A percentile compares a stretch with the other conserved stretches of the same genome.
Evolutionary conservation across 2,888 invertebrate species (phyloP).

Genomic region (Litoditis marina): DNA sequence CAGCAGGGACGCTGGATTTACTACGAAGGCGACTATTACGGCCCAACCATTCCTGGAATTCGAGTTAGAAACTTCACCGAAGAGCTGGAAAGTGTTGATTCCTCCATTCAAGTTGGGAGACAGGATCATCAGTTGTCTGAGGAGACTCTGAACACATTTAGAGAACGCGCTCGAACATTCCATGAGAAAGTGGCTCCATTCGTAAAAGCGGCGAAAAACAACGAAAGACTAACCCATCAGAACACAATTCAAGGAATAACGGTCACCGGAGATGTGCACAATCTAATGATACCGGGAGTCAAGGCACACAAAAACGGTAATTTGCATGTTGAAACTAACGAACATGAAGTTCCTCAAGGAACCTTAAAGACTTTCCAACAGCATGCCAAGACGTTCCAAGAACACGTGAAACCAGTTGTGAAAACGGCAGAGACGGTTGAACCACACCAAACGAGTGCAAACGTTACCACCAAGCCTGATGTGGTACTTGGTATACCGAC

Average conservation of each 20-base stretch:
- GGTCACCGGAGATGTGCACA: too few relatives aligned
- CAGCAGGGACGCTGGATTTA: conserved; percentile 30
- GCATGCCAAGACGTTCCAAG: background rate
- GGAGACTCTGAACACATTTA: too few relatives aligned
- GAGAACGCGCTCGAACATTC: too few relatives aligned
- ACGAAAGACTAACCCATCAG: too few relatives aligned
- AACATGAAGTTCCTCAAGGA: background rate
- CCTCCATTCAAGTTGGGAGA: conserved; percentile 3
- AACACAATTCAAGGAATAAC: too few relatives aligned
- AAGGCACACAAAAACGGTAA: background rate
- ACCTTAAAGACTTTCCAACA: background rate
- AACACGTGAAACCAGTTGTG: background rate
- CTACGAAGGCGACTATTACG: conserved; percentile 38
- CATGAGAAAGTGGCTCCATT: too few relatives aligned
- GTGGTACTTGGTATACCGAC: background rate
- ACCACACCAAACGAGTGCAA: too few relatives aligned
- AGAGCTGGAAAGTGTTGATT: too few relatives aligned
- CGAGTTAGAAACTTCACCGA: too few relatives aligned
- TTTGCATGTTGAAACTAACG: background rate
- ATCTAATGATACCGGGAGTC: background rate
- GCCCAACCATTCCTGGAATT: conserved; percentile 38
- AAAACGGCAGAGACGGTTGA: background rate
- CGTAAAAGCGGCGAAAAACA: too few relatives aligned
- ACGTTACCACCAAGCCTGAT: too few relatives aligned
- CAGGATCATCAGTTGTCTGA: conserved; percentile 4